A percentile compares a stretch with the other conserved stretches of the same genome.
Conservation (phyloP, 2,113 vertebrate genomes). For the Thalassarche chlororhynchos region DNA sequence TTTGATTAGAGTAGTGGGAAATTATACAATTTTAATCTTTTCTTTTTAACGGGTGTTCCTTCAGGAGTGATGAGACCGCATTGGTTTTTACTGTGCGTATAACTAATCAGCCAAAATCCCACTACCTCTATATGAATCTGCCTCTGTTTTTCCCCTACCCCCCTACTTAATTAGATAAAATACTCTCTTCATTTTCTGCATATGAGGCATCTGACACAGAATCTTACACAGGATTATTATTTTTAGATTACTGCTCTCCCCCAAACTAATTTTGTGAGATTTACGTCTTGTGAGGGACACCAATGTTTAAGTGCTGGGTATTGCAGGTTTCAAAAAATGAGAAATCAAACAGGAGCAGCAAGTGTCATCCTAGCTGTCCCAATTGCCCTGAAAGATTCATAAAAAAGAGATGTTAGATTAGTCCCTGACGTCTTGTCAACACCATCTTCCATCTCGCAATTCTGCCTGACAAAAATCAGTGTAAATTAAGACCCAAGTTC, state of each 20-base stretch:
- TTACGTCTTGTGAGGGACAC: neutral
- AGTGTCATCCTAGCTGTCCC: neutral
- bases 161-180: neutral
- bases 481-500: neutral
- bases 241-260: neutral
- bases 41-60: neutral
- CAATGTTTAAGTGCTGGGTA: neutral
- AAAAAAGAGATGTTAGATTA: neutral
- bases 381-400: neutral
- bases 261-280: neutral
- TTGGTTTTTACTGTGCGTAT: neutral
- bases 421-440: neutral
- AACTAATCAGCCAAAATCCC: neutral
- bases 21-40: neutral
- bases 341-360: neutral
- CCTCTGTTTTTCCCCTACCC: neutral
- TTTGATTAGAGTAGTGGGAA: neutral
- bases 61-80: neutral
- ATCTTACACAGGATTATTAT: neutral
- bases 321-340: neutral
- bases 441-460: neutral
- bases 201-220: neutral
- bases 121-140: neutral
- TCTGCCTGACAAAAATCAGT: neutral
- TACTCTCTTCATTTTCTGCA: neutral